phyloP scores from a whole-genome alignment of 2,888 invertebrate species.

The Cepaea hortensis region DNA sequence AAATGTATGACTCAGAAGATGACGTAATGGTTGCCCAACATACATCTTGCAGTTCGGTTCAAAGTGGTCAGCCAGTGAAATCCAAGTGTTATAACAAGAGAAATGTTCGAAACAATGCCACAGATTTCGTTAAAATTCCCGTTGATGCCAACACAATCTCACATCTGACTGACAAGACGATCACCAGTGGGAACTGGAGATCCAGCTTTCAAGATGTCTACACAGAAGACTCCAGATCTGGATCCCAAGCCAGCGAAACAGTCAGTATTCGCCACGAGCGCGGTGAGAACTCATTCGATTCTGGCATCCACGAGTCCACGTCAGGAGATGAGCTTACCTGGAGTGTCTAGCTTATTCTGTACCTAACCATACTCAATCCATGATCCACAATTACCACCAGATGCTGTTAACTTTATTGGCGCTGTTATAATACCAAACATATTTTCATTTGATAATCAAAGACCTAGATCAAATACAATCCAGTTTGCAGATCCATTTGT shows the following conservation, averaged over 20 bases:
- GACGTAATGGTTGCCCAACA: conserved; percentile 39
- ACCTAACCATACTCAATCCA: not conserved
- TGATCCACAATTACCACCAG: not conserved
- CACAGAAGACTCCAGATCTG: not conserved
- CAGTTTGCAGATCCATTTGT: too few relatives aligned
- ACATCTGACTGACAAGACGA: not conserved
- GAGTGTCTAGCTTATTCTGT: not conserved
- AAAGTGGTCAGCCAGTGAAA: conserved; percentile 19
- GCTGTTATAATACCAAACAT: too few relatives aligned
- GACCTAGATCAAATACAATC: too few relatives aligned
- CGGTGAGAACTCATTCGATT: conserved; percentile 63
- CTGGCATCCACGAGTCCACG: conserved; percentile 60
- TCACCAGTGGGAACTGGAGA: too few relatives aligned
- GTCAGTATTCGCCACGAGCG: conserved; percentile 49
- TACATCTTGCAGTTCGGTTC: not conserved
- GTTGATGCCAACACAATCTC: not conserved
- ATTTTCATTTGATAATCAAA: too few relatives aligned
- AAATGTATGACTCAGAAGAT: conserved; percentile 60
- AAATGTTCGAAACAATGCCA: not conserved
- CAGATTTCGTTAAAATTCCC: not conserved
- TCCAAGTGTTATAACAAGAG: conserved; percentile 4
- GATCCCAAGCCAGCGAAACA: not conserved
- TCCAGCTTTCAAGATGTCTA: not conserved
- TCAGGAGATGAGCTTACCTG: conserved; percentile 28
- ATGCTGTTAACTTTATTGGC: not conserved